Evolutionary conservation across 2,113 vertebrate genomes (phyloP), one percentile per base, ranked within the genome.

Genomic region (Menidia beryllina): DNA sequence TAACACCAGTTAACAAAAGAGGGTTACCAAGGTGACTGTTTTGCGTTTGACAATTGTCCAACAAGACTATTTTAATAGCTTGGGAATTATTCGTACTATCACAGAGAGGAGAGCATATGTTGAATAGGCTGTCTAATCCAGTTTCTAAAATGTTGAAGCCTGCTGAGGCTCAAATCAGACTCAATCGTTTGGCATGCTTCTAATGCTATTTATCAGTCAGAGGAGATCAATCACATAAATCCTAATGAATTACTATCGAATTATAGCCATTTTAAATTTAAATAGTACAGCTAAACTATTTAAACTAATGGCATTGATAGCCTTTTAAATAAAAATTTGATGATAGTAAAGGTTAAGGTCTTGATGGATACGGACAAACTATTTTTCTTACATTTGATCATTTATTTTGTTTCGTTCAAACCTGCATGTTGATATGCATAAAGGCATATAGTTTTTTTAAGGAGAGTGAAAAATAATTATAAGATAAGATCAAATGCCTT

Each of bases 1-100:
- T 77, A n/a, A 79, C 79, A 82, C 68, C 68, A 53, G 56, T 80
- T 62, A 72, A 88, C 83, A 89, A 85, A 84, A 72, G 75, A 65
- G 80, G 75, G 82, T 87, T 83, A 87, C 72, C 30, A 71, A 60
- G 60, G 64, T 69, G 48, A 21, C 43, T 69, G 60, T 72, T 45
- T 15, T 19, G 17, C 19, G 65, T 27, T 50, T 36, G 38, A 79
- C 47, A 77, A 52, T 53, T 25, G 57, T 13, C 56, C 34, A 23
- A 14, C n/a, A 38, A 36, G 63, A 77, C 43, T 25, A 59, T 51
- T 49, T 36, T 2, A 45, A 2, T 45, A 4, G 39, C 14, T 14
- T 7, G 17, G 5, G 7, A n/a, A 7, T 19, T 45, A 3, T 45
- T 45, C n/a, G 0, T 43, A 17, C 6, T 17, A 5, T 45, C 8